Evolutionary conservation across 2,113 vertebrate genomes (phyloP).

Genomic region (Phodopus roborovskii): DNA sequence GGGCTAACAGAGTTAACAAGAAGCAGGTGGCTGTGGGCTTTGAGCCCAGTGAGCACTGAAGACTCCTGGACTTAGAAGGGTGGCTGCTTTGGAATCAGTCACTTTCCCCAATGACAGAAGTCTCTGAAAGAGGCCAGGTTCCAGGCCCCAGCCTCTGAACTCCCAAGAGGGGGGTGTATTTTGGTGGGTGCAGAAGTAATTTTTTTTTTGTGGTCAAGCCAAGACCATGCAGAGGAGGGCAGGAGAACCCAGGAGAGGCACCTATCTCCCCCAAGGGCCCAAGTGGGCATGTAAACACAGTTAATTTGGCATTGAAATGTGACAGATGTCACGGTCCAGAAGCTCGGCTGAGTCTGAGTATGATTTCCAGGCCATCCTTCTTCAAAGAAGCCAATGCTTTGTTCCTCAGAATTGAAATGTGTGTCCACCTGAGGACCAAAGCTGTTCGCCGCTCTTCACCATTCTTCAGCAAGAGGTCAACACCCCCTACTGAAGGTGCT

Average conservation of each 20-base stretch:
- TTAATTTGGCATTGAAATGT: not conserved
- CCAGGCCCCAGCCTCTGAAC: not conserved
- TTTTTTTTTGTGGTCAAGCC: not conserved
- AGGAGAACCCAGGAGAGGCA: not conserved
- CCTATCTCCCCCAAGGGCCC: not conserved
- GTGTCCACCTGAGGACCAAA: not conserved
- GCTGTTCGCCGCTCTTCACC: not conserved
- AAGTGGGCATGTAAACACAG: fast-evolving
- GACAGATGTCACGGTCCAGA: not conserved
- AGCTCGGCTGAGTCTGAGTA: not conserved
- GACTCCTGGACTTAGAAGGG: not conserved
- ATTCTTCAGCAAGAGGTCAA: not conserved
- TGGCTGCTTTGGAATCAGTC: not conserved
- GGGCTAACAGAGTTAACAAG: not conserved
- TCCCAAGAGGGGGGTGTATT: not conserved
- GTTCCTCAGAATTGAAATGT: not conserved
- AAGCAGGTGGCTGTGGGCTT: not conserved
- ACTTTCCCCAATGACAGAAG: not conserved
- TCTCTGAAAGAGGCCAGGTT: not conserved
- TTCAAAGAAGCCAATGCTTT: not conserved
- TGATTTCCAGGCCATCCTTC: not conserved
- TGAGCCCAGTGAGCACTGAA: fast-evolving
- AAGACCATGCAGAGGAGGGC: not conserved
- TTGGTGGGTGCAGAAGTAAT: not conserved
- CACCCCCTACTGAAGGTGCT: fast-evolving